Conservation (phyloP, 64 coral and sea anemone species). For the Stylophora pistillata region DNA sequence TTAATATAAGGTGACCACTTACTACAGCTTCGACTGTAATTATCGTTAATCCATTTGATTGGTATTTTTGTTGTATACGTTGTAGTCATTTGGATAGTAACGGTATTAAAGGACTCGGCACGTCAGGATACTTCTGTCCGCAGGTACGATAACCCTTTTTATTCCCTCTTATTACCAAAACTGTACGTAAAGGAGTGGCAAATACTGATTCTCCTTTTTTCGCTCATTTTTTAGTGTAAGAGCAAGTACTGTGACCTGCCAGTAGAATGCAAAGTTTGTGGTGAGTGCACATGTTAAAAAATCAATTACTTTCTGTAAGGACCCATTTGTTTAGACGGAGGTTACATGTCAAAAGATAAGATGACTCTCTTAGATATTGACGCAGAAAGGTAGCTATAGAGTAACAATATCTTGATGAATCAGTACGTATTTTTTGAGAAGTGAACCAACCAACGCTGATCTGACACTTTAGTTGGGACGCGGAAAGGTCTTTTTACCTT, state of each 20-base stretch:
- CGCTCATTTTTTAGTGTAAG: slow-evolving; percentile 71
- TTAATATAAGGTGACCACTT: no score
- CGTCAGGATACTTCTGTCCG: slow-evolving; percentile 92
- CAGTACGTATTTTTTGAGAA: no score
- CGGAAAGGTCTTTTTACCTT: no score
- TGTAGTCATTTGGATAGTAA: slow-evolving; percentile 83
- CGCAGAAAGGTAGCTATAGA: no score
- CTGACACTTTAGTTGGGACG: no score
- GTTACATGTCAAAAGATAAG: no score
- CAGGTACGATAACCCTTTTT: slow-evolving; percentile 51
- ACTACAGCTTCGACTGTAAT: neutral
- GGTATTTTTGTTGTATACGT: slow-evolving; percentile 4
- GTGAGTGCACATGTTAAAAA: slow-evolving; percentile 36
- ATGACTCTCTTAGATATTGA: no score
- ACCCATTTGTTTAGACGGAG: no score
- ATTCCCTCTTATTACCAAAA: neutral
- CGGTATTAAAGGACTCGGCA: slow-evolving; percentile 62
- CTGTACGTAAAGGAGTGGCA: no score
- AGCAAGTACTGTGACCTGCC: slow-evolving; percentile 99
- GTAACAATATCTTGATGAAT: no score
- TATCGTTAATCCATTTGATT: neutral
- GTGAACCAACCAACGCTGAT: no score
- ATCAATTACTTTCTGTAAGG: no score
- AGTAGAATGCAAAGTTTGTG: slow-evolving; percentile 97
- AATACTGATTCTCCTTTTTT: neutral